phyloP scores from a whole-genome alignment of 2,113 vertebrate genomes.

The Sinosuthora webbiana region DNA sequence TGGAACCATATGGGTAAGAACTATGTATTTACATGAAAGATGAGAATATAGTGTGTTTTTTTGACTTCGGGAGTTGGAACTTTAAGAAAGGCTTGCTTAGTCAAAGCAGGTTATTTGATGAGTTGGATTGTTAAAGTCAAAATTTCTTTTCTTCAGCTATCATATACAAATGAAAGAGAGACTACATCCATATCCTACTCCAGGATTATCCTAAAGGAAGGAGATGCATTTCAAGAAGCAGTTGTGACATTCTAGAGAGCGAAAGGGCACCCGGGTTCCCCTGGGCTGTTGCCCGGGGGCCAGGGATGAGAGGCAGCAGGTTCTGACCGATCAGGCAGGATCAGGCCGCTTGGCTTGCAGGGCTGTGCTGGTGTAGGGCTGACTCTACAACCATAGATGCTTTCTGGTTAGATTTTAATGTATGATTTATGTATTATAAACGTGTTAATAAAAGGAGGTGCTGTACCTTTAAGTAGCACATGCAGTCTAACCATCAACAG shows the following conservation, averaged over 20 bases:
- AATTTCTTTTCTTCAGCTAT: not conserved
- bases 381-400: not conserved
- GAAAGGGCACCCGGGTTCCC: not conserved
- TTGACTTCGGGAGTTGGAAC: not conserved
- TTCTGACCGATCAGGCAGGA: not conserved
- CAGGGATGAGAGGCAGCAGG: not conserved
- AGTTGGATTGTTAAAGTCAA: not conserved
- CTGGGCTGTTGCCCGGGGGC: not conserved
- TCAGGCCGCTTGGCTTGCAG: not conserved
- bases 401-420: not conserved
- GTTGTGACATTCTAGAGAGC: not conserved
- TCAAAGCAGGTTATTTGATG: not conserved
- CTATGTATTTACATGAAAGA: constrained; percentile 23
- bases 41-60: not conserved
- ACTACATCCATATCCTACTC: not conserved
- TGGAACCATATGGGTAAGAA: constrained; percentile 17
- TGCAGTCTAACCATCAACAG: constrained; percentile 31
- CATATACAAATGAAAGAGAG: not conserved
- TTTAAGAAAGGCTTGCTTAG: not conserved
- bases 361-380: not conserved
- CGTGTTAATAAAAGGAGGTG: not conserved
- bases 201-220: not conserved
- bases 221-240: not conserved
- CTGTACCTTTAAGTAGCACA: constrained; percentile 47
- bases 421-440: not conserved